Conservation (phyloP, 2,797 vertebrate genomes). For the Anguilla obscura region DNA sequence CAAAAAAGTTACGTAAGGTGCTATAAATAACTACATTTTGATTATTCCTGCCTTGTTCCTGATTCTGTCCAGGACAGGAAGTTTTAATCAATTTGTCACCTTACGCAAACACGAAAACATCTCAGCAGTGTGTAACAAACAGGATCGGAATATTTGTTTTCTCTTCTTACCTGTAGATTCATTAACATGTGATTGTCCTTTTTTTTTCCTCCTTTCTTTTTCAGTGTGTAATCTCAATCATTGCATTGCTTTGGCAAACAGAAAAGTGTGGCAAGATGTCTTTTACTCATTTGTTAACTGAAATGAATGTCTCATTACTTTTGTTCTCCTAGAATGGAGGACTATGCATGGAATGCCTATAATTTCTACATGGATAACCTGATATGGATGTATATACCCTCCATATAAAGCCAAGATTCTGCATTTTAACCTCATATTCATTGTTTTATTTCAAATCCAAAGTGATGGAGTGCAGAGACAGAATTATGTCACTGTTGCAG, state of each 20-base stretch:
- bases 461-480: too few species aligned
- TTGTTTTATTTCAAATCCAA: too few species aligned
- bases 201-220: not conserved
- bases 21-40: slow-evolving; percentile 24
- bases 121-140: not conserved
- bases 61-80: not conserved
- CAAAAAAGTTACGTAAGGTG: slow-evolving; percentile 5
- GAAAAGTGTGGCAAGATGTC: not conserved
- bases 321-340: too few species aligned
- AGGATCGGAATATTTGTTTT: not conserved
- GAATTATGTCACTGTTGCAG: too few species aligned
- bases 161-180: not conserved
- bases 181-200: not conserved
- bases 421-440: too few species aligned
- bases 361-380: too few species aligned
- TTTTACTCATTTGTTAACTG: not conserved
- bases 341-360: too few species aligned
- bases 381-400: not conserved
- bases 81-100: not conserved
- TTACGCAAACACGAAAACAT: slow-evolving; percentile 20
- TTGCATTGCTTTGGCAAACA: not conserved
- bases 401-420: too few species aligned
- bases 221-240: not conserved
- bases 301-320: too few species aligned
- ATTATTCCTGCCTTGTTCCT: not conserved